These are phyloP conservation scores for Coendou prehensilis DNA, from an alignment of 2,797 vertebrate genomes.

Conservation along the genomic window DNA sequence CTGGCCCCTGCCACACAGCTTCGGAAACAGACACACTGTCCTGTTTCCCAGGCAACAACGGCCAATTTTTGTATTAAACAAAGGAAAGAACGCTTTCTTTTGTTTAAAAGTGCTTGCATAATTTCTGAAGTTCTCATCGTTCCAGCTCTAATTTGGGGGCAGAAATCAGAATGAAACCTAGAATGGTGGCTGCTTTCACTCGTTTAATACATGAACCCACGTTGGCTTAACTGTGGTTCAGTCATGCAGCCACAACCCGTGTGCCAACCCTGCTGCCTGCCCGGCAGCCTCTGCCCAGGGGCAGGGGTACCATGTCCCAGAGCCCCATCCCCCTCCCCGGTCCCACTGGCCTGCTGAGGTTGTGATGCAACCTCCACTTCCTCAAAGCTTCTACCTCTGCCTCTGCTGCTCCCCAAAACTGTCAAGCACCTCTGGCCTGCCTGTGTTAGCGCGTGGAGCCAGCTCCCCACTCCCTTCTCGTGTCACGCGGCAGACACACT, in stretches of 20 bases:
- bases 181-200: background rate
- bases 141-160: background rate
- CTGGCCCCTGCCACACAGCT: background rate
- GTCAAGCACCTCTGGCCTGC: too few relatives aligned
- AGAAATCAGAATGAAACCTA: background rate
- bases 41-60: background rate
- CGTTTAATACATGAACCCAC: rapidly evolving
- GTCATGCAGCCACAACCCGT: rapidly evolving
- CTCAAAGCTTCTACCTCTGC: background rate
- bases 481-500: background rate
- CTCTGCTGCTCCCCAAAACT: background rate
- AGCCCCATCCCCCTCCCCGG: background rate
- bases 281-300: background rate
- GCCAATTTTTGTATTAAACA: rapidly evolving
- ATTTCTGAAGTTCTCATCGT: background rate
- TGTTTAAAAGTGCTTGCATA: background rate
- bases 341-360: background rate
- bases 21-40: background rate
- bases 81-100: background rate
- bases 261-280: background rate
- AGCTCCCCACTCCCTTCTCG: background rate
- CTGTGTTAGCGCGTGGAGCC: rapidly evolving
- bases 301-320: background rate
- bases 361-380: background rate
- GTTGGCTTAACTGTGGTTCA: background rate